Evolutionary conservation across 2,888 invertebrate species (phyloP).

Genomic region (Scaeva pyrastri): DNA sequence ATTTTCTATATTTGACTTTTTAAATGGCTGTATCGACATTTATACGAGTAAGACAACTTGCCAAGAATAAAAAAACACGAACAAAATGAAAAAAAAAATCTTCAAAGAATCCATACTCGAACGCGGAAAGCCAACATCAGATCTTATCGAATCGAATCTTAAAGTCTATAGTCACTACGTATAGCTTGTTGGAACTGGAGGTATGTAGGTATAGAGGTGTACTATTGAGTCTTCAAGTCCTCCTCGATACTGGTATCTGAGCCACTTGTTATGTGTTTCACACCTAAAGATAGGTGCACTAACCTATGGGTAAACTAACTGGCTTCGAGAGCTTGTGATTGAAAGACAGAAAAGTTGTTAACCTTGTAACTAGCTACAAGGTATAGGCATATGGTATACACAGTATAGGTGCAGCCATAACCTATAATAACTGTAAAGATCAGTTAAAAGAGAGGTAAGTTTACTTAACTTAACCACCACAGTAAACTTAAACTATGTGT

Average conservation of each 20-base stretch:
- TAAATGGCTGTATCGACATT: background rate
- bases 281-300: conserved; percentile 59
- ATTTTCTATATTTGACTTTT: conserved; percentile 3
- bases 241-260: background rate
- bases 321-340: conserved; percentile 16
- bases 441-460: background rate
- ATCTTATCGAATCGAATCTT: conserved; percentile 59
- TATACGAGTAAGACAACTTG: conserved; percentile 40
- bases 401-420: conserved; percentile 37
- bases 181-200: background rate
- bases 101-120: conserved; percentile 29
- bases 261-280: conserved; percentile 23
- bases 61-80: conserved; percentile 23
- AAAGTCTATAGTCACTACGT: conserved; percentile 8
- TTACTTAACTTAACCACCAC: no score
- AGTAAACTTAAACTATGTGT: background rate
- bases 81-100: conserved; percentile 23
- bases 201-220: no score
- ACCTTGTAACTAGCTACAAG: conserved; percentile 51
- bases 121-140: conserved; percentile 49
- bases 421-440: conserved; percentile 41
- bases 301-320: conserved; percentile 53
- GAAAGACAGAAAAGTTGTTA: conserved; percentile 58
- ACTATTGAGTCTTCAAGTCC: background rate
- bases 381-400: background rate